phyloP scores from a whole-genome alignment of 37 sponge, comb jelly and placozoan genomes.

The Oscarella lobularis region DNA sequence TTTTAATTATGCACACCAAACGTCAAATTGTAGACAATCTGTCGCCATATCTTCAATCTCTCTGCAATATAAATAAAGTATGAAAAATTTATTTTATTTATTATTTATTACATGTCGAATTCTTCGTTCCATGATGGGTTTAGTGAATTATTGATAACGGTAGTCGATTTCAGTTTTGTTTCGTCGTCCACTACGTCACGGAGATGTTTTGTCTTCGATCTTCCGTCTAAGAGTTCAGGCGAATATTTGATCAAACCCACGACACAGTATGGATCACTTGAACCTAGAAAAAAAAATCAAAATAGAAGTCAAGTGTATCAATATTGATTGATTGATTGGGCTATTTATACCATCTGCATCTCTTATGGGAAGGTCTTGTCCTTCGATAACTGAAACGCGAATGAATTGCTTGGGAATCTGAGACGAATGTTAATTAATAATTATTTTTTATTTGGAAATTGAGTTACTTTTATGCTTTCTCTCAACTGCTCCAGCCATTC shows the following conservation, averaged over 20 bases:
- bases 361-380: no score
- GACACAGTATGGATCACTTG: neutral
- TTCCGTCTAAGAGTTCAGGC: neutral
- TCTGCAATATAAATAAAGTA: neutral
- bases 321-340: no score
- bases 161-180: neutral
- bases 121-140: constrained; percentile 2
- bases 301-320: no score
- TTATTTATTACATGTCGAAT: neutral
- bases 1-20: neutral
- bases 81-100: neutral
- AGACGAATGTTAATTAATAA: no score
- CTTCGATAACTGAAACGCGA: no score
- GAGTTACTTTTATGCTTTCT: no score
- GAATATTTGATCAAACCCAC: neutral
- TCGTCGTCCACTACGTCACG: neutral
- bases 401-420: no score
- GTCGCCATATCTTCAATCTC: neutral
- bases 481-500: no score
- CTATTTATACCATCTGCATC: no score
- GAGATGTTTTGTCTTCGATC: neutral
- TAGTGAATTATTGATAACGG: neutral
- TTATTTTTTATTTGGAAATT: no score
- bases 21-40: neutral
- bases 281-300: no score